Percentiles rank a stretch among this genome's conserved stretches.
Conservation (phyloP, 2,113 vertebrate species). For the Crypturellus undulatus region DNA sequence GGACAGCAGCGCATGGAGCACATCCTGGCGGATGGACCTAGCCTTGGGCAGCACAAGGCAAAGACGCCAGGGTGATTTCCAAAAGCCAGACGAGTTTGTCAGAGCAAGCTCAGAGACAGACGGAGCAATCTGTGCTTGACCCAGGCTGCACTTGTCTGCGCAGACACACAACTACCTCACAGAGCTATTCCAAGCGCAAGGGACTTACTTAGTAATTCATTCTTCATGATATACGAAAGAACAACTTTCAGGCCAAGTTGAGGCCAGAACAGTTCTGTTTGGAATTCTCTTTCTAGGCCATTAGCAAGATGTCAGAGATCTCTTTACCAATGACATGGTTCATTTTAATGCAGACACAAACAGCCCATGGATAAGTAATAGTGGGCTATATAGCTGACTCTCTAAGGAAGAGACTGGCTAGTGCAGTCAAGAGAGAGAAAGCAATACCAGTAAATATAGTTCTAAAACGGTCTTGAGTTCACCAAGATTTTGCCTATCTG, state of each 20-base stretch:
- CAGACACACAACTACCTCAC: neutral
- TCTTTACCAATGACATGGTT: conserved; percentile 48
- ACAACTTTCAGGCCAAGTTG: conserved; percentile 44
- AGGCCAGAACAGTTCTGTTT: conserved; percentile 63
- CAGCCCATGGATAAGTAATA: conserved; percentile 37
- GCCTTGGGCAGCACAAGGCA: neutral
- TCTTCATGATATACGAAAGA: conserved; percentile 8
- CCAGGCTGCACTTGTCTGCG: neutral
- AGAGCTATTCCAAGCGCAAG: neutral
- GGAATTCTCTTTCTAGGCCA: conserved; percentile 36
- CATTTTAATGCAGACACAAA: conserved; percentile 45
- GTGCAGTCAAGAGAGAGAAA: neutral
- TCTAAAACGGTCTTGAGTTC: neutral
- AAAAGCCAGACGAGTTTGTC: neutral
- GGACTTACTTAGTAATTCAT: conserved; percentile 30
- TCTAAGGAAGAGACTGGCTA: neutral
- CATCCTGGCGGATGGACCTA: rapidly evolving
- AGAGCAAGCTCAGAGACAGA: rapidly evolving
- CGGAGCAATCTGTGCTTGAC: neutral
- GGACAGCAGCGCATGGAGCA: neutral
- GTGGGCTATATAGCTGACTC: neutral
- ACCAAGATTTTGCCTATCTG: neutral
- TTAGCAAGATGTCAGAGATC: conserved; percentile 60
- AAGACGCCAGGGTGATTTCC: neutral
- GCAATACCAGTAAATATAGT: neutral